phyloP scores from a whole-genome alignment of 2,888 invertebrate genomes.

The Xestia rhomboidea region DNA sequence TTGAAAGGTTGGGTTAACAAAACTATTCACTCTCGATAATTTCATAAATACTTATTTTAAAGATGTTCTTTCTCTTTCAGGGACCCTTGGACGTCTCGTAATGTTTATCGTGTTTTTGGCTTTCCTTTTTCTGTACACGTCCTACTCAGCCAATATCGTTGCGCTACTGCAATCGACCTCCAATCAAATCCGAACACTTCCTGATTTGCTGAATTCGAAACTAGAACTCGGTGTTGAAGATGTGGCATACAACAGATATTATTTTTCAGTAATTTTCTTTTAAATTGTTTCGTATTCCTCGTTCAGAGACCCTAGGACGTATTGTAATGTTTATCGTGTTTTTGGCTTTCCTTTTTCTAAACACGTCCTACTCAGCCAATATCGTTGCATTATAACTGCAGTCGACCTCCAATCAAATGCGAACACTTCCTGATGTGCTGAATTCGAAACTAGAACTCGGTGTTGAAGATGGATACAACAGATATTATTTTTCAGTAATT shows the following conservation, averaged over 20 bases:
- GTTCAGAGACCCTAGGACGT: constrained; percentile 86
- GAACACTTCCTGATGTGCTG: constrained; percentile 91
- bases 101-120: constrained; percentile 91
- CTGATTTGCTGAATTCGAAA: constrained; percentile 92
- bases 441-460: constrained; percentile 92
- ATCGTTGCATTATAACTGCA: constrained; percentile 93
- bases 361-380: constrained; percentile 93
- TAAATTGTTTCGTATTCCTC: background rate
- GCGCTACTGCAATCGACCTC: constrained; percentile 93
- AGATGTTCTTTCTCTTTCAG: constrained; percentile 69
- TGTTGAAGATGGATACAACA: constrained; percentile 92
- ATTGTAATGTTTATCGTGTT: constrained; percentile 91
- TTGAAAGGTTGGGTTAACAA: constrained; percentile 71
- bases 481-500: constrained; percentile 91
- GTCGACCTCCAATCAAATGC: constrained; percentile 92
- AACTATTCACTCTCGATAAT: background rate
- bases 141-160: constrained; percentile 94
- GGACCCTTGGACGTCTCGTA: constrained; percentile 89
- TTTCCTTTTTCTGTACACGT: constrained; percentile 92
- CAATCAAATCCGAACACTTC: constrained; percentile 91
- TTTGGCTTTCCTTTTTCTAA: constrained; percentile 92
- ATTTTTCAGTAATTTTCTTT: constrained; percentile 89
- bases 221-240: constrained; percentile 92
- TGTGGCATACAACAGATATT: constrained; percentile 91
- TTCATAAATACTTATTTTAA: constrained; percentile 3